These are phyloP conservation scores for Tokudaia muenninki DNA, from an alignment of 2,797 vertebrate genomes.

Conservation along the genomic window DNA sequence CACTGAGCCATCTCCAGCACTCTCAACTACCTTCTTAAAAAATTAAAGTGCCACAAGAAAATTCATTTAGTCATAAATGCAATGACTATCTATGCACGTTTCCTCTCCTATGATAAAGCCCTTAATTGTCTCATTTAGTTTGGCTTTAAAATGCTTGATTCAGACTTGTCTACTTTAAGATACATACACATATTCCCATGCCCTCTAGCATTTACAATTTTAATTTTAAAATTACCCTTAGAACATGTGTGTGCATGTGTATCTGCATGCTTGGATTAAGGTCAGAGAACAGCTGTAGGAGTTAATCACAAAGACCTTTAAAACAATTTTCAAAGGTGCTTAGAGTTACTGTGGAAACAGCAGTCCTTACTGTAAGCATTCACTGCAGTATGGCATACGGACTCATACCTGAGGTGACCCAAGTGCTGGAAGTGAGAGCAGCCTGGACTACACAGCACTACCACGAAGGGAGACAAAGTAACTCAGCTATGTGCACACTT, in stretches of 20 bases:
- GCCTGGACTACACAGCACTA: not conserved
- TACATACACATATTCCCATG: not conserved
- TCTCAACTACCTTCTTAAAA: not conserved
- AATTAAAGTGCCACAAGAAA: not conserved
- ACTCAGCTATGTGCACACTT: not conserved
- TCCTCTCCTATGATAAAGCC: not conserved
- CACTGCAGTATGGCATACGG: no score
- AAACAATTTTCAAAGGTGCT: conserved; percentile 19
- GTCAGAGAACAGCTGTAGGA: not conserved
- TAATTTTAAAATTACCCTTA: not conserved
- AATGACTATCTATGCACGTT: not conserved
- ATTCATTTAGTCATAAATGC: not conserved
- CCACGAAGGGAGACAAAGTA: not conserved
- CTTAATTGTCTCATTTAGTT: not conserved
- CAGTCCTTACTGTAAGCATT: not conserved
- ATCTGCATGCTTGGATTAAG: not conserved
- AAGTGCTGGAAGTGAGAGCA: not conserved
- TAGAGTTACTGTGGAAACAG: not conserved
- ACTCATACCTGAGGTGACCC: no score
- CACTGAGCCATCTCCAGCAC: no score
- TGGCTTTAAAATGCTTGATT: not conserved
- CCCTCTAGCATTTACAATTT: not conserved
- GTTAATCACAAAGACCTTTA: not conserved
- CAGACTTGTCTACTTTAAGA: not conserved
- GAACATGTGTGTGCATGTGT: not conserved